phyloP scores from a whole-genome alignment of 2,888 invertebrate genomes.

The Troilus luridus region DNA sequence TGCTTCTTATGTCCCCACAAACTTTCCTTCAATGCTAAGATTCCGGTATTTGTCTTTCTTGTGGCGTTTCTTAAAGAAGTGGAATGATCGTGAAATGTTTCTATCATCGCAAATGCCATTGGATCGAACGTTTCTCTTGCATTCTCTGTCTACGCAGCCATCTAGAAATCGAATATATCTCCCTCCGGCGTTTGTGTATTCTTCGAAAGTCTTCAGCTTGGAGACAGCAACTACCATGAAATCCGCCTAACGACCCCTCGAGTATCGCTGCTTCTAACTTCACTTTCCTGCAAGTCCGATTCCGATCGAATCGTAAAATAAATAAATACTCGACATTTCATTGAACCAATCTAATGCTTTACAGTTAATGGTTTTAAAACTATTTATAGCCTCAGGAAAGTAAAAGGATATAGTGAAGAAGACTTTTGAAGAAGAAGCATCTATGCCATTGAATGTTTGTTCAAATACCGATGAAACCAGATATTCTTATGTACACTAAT shows the following conservation, averaged over 20 bases:
- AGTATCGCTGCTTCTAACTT: background rate
- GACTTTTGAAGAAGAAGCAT: no score
- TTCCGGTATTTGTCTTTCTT: background rate
- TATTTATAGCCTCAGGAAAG: no score
- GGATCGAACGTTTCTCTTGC: background rate
- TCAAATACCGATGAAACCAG: no score
- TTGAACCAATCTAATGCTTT: no score
- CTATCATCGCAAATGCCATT: background rate
- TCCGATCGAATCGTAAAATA: background rate
- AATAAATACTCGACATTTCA: background rate
- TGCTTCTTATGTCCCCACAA: background rate
- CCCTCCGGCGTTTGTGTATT: background rate
- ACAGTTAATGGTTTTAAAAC: no score
- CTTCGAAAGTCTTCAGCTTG: background rate
- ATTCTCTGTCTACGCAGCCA: background rate
- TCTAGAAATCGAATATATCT: background rate
- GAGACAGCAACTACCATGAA: background rate
- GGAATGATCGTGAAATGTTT: background rate
- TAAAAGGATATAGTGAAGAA: no score
- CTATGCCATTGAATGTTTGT: no score
- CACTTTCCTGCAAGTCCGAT: no score
- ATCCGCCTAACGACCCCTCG: background rate
- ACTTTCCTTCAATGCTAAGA: background rate
- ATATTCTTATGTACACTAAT: no score
- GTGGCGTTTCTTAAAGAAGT: background rate